Evolutionary conservation across 2,797 vertebrate genomes (phyloP).

Genomic region (Crypturellus tataupa): DNA sequence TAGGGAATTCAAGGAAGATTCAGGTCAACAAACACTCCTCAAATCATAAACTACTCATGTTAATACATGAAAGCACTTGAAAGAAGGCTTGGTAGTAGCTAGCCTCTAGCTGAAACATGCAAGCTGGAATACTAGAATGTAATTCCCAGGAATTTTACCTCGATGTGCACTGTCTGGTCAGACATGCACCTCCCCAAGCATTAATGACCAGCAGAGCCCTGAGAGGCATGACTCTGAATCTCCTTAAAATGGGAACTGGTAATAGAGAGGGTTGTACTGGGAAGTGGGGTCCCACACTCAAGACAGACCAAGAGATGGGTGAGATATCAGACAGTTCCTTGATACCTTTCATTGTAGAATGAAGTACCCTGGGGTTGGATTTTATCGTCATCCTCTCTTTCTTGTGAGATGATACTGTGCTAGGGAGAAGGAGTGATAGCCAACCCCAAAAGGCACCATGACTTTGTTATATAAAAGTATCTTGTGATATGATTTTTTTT

Average conservation of each 20-base stretch:
- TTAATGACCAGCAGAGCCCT: background rate
- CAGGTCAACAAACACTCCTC: conserved; percentile 32
- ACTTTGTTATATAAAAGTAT: background rate
- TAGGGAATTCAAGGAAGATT: conserved; percentile 35
- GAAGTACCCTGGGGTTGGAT: background rate
- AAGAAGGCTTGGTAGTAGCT: background rate
- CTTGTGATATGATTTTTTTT: background rate
- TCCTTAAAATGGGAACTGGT: background rate
- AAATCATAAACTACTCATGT: conserved; percentile 27
- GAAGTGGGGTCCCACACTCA: background rate
- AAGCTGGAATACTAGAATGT: background rate
- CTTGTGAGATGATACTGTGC: background rate
- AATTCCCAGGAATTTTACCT: background rate
- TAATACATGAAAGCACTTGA: conserved; percentile 53
- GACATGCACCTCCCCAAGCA: background rate
- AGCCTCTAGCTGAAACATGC: background rate
- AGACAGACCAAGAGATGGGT: background rate
- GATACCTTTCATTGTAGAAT: background rate
- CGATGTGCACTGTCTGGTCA: background rate
- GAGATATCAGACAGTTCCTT: background rate
- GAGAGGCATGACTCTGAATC: background rate
- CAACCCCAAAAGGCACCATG: background rate
- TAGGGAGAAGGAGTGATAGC: background rate
- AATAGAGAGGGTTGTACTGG: background rate
- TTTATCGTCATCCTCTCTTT: background rate